Percentiles rank a stretch among this genome's conserved stretches.
phyloP scores from a whole-genome alignment of 2,113 vertebrate genomes.

The Cyprinodon tularosa region DNA sequence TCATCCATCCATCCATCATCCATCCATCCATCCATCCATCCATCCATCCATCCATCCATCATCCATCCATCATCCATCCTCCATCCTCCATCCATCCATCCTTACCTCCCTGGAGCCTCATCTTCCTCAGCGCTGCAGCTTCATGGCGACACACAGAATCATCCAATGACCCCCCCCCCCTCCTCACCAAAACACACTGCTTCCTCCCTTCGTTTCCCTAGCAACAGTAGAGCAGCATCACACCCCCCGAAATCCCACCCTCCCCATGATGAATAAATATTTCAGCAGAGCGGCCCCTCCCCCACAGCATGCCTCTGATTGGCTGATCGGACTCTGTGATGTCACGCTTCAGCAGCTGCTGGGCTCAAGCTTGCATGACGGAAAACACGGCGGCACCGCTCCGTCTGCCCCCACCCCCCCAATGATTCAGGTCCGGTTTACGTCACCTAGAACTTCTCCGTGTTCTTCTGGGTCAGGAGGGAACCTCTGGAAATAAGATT shows the following conservation, averaged over 20 bases:
- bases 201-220: conserved; percentile 66
- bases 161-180: conserved; percentile 22
- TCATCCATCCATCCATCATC: neutral
- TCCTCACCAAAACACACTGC: conserved; percentile 28
- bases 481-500: too few relatives aligned
- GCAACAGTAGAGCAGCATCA: conserved; percentile 76
- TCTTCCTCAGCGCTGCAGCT: conserved; percentile 35
- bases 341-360: neutral
- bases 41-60: neutral
- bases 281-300: conserved; percentile 61
- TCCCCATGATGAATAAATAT: conserved; percentile 63
- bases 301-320: neutral
- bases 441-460: too few relatives aligned
- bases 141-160: conserved; percentile 27
- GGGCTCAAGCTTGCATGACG: too few relatives aligned
- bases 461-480: too few relatives aligned
- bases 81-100: conserved; percentile 20
- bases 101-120: conserved; percentile 12
- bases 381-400: too few relatives aligned
- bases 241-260: conserved; percentile 20
- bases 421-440: too few relatives aligned
- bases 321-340: neutral
- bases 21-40: neutral
- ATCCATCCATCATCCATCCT: conserved; percentile 9
- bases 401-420: too few relatives aligned